These are phyloP conservation scores for Bujurquina vittata DNA, from an alignment of 2,113 vertebrate species.

Conservation along the genomic window DNA sequence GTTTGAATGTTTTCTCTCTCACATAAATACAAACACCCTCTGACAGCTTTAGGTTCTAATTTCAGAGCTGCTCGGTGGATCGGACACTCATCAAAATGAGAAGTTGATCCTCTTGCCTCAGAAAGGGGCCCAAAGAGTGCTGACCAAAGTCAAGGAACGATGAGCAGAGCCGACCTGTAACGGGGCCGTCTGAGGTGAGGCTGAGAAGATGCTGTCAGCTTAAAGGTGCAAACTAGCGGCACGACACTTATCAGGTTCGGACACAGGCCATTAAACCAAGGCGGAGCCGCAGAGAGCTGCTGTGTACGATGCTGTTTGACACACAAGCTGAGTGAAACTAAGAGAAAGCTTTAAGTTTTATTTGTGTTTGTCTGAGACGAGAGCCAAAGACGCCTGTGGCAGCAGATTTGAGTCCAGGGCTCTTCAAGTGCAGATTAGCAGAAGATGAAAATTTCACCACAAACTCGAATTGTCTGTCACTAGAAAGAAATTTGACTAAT, in stretches of 20 bases:
- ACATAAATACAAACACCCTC: too few species aligned
- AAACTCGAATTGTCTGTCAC: not conserved
- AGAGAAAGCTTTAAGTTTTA: not conserved
- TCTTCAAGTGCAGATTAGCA: not conserved
- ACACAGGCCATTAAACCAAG: not conserved
- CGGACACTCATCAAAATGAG: not conserved
- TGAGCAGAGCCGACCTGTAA: not conserved
- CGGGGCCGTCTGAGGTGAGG: not conserved
- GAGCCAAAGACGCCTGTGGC: not conserved
- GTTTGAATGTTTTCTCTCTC: too few species aligned
- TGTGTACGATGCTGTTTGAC: not conserved
- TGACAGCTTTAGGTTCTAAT: too few species aligned
- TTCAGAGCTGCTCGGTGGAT: not conserved
- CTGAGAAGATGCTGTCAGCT: not conserved
- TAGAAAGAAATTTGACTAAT: too few species aligned
- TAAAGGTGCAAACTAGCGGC: not conserved
- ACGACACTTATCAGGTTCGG: not conserved
- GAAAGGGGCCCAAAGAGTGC: not conserved
- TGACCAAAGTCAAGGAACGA: not conserved
- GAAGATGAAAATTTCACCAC: not conserved
- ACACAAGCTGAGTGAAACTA: not conserved
- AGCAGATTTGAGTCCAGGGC: not conserved
- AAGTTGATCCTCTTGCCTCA: not conserved
- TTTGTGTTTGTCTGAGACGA: rapidly evolving
- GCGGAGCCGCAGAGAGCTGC: not conserved